These are phyloP conservation scores for Drosophila suzukii DNA, from an alignment of 1,140 invertebrate species.

Conservation along the genomic window DNA sequence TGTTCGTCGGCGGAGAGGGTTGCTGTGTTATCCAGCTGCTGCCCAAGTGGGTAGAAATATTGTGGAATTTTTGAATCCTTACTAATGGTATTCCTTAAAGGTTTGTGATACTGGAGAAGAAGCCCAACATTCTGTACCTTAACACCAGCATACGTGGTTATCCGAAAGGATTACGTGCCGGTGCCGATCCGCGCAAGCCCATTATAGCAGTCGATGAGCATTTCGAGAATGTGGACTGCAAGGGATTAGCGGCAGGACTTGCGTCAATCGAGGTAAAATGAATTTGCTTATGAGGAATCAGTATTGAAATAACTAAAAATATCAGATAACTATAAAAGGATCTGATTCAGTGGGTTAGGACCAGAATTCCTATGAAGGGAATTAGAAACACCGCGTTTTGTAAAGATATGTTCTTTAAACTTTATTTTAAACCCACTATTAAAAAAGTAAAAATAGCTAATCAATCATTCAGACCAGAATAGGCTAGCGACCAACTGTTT, in stretches of 20 bases:
- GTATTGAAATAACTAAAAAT: too few relatives aligned
- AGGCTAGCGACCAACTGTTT: not conserved
- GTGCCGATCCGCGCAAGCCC: slow-evolving; percentile 90
- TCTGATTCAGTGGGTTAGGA: too few relatives aligned
- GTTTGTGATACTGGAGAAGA: slow-evolving; percentile 88
- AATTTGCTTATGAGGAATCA: not conserved
- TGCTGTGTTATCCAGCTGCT: slow-evolving; percentile 91
- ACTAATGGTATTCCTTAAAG: slow-evolving; percentile 83
- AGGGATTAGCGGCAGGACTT: slow-evolving; percentile 88
- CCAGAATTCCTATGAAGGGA: not conserved
- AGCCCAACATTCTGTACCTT: slow-evolving; percentile 92
- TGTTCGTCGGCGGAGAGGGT: slow-evolving; percentile 93
- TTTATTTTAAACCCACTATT: not conserved
- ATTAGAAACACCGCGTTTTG: not conserved
- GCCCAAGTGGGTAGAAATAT: slow-evolving; percentile 88
- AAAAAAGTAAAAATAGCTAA: not conserved
- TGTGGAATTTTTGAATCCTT: not conserved
- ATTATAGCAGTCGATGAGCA: slow-evolving; percentile 90
- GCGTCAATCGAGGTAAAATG: slow-evolving; percentile 86
- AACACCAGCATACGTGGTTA: slow-evolving; percentile 93
- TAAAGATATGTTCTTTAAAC: not conserved
- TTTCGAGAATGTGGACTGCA: slow-evolving; percentile 88
- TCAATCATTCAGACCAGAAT: slow-evolving; percentile 1
- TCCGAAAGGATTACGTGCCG: slow-evolving; percentile 92
- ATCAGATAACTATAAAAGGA: too few relatives aligned